Conservation (phyloP, 2,888 invertebrate species). For the Apodemia hepburni region DNA sequence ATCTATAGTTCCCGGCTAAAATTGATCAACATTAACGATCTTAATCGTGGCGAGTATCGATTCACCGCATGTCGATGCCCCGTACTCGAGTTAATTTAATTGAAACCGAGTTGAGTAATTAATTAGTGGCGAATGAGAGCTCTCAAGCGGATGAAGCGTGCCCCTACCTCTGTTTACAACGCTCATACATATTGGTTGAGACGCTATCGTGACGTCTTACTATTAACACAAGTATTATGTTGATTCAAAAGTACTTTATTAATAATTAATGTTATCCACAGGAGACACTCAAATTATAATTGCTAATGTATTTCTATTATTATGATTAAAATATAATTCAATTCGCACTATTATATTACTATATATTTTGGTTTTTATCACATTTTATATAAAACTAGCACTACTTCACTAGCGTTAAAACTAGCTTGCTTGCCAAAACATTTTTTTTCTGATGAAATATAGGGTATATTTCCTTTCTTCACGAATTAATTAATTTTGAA, state of each 20-base stretch:
- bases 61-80: conserved; percentile 62
- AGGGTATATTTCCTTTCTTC: no score
- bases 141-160: conserved; percentile 52
- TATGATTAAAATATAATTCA: no score
- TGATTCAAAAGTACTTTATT: background rate
- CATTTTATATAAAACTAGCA: no score
- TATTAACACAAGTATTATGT: background rate
- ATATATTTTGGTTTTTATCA: no score
- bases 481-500: no score
- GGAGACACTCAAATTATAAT: background rate
- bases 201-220: conserved; percentile 7
- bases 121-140: conserved; percentile 75
- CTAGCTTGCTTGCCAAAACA: no score
- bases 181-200: conserved; percentile 44
- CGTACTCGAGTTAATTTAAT: conserved; percentile 74
- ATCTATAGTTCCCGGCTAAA: conserved; percentile 50
- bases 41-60: conserved; percentile 69
- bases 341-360: no score
- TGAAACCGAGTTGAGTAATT: conserved; percentile 77
- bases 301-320: no score
- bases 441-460: no score
- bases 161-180: conserved; percentile 50
- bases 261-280: background rate
- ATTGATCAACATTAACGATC: conserved; percentile 56
- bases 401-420: no score